phyloP scores from a whole-genome alignment of 2,888 invertebrate genomes.

The Eupithecia subfuscata region DNA sequence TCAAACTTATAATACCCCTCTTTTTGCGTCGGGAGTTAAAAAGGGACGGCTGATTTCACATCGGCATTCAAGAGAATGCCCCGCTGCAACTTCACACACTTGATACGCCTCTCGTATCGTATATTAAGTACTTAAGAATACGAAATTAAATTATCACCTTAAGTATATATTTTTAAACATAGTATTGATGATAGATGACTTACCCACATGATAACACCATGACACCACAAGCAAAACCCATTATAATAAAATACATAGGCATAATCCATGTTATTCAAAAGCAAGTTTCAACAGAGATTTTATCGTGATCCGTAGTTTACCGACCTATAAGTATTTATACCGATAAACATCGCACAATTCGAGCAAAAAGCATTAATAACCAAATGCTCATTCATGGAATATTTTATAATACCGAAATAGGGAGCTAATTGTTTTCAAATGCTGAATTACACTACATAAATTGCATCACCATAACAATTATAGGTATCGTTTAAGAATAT shows the following conservation, averaged over 20 bases:
- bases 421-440: background rate
- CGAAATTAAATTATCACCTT: no score
- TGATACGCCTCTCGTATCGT: no score
- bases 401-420: background rate
- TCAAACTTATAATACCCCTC: no score
- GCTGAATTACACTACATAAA: background rate
- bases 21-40: no score
- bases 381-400: background rate
- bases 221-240: slow-evolving; percentile 10
- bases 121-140: no score
- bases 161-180: background rate
- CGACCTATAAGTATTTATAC: background rate
- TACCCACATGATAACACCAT: slow-evolving; percentile 16
- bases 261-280: background rate
- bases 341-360: background rate
- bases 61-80: no score
- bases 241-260: background rate
- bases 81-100: no score
- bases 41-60: no score
- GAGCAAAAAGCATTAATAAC: slow-evolving; percentile 13
- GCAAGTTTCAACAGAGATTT: background rate
- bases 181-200: slow-evolving; percentile 6
- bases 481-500: no score
- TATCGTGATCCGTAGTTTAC: background rate
- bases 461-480: background rate